These are phyloP conservation scores for Rhagium mordax DNA, from an alignment of 2,888 invertebrate species.

Conservation along the genomic window DNA sequence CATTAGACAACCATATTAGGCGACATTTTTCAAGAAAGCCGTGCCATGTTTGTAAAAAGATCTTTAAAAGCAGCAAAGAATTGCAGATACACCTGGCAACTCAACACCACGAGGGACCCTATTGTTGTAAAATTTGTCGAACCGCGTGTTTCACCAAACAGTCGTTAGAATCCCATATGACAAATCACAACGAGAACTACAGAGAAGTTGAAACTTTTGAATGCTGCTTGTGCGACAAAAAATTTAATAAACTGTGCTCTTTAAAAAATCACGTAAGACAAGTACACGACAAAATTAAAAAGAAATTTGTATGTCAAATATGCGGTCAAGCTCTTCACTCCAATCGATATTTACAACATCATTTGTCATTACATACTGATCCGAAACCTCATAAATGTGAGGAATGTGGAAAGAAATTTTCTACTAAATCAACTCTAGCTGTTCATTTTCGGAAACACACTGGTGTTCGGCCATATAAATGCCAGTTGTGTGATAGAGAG, in stretches of 20 bases:
- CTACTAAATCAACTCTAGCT: slow-evolving; percentile 70
- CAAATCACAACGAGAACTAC: slow-evolving; percentile 37
- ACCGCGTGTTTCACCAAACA: slow-evolving; percentile 36
- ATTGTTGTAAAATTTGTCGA: slow-evolving; percentile 41
- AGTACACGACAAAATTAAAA: slow-evolving; percentile 1
- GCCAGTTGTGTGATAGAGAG: slow-evolving; percentile 69
- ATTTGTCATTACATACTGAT: not conserved
- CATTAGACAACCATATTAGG: slow-evolving; percentile 58
- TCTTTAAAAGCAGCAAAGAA: slow-evolving; percentile 53
- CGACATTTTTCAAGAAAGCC: slow-evolving; percentile 57
- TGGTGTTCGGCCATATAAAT: slow-evolving; percentile 70
- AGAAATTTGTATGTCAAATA: slow-evolving; percentile 3
- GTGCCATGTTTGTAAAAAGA: slow-evolving; percentile 62
- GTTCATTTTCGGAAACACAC: slow-evolving; percentile 68
- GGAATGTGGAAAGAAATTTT: slow-evolving; percentile 69
- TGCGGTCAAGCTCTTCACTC: slow-evolving; percentile 8
- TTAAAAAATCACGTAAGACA: slow-evolving; percentile 43
- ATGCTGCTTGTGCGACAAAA: slow-evolving; percentile 43
- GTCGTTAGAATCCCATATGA: slow-evolving; percentile 1
- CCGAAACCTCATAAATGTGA: slow-evolving; percentile 61
- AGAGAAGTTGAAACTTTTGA: slow-evolving; percentile 37
- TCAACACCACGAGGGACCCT: slow-evolving; percentile 39
- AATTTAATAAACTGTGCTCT: slow-evolving; percentile 34
- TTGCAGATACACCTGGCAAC: slow-evolving; percentile 41
- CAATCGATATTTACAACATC: not conserved